Evolutionary conservation across 2,888 invertebrate species (phyloP), one percentile per base, ranked within the genome.

Genomic region (Graphium colonna): DNA sequence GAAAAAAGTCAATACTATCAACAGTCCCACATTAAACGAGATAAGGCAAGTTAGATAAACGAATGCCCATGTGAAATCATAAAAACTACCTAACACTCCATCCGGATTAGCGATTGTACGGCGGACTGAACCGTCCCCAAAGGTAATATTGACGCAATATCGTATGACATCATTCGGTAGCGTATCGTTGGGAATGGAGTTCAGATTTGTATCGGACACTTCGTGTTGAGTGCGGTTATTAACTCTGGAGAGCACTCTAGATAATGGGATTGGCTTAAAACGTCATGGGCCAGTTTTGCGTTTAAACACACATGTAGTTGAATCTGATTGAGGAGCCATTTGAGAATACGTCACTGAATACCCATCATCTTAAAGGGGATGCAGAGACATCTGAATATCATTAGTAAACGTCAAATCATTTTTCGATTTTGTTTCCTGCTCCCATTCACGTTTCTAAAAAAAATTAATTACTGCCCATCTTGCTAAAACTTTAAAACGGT

Each of bases 211-310:
- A 82, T 77, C 79, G 60, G 52, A 56, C 74, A 79, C 73, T 79
- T 63, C 64, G 63, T 63, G 60, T 79, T 71, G 68, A 82, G 85
- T 82, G 76, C 60, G 73, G 77, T 84, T 85, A 87, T 87, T 86
- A 84, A 83, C 72, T 70, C 65, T 81, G 64, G 60, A 84, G 83
- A 79, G 83, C 87, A 87, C 87, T 87, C 73, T 86, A 88, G 85
- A 88, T 88, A 87, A 87, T 82, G 73, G 71, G 75, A 84, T 83
- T 77, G 77, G 65, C 71, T 71, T 68, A 77, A 77, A 79, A 68
- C 61, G 62, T 59, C 64, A 75, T 71, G 69, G 26, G 36, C 47
- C 18, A 39, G 28, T 17, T 40, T 15, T 38, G 17, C 48, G 38
- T 48, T 53, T 40, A 33, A 54, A 15, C 39, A 18, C 31, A 21